Evolutionary conservation across 2,113 vertebrate species (phyloP).

Genomic region (Globicephala melas): DNA sequence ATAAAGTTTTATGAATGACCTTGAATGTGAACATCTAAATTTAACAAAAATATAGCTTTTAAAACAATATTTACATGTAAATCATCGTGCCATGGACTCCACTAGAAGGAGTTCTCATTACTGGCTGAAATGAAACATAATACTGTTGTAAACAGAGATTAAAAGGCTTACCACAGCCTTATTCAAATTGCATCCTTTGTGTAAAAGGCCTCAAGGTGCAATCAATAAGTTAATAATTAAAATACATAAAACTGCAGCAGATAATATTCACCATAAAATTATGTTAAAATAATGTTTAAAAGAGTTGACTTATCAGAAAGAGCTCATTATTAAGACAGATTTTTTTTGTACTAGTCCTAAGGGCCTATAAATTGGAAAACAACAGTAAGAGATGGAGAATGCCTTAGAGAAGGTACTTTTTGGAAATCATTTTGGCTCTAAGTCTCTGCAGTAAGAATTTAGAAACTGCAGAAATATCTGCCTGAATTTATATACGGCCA

Average conservation of each 20-base stretch:
- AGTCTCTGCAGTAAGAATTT: neutral
- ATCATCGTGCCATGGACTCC: neutral
- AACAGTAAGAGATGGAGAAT: neutral
- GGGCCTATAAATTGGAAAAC: neutral
- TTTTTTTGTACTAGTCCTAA: neutral
- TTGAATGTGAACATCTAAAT: neutral
- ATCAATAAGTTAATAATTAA: constrained; percentile 64
- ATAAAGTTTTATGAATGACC: neutral
- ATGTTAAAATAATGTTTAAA: constrained; percentile 54
- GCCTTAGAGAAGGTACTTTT: neutral
- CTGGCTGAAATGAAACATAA: constrained; percentile 7
- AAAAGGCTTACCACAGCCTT: constrained; percentile 24
- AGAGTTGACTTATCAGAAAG: constrained; percentile 24
- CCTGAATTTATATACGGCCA: neutral
- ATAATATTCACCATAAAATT: constrained; percentile 46
- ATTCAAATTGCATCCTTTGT: constrained; percentile 40
- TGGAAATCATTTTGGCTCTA: neutral
- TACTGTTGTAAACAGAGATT: constrained; percentile 35
- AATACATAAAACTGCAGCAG: constrained; percentile 43
- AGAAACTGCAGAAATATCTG: neutral
- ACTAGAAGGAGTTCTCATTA: neutral
- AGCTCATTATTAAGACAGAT: constrained; percentile 1
- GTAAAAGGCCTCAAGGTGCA: constrained; percentile 50
- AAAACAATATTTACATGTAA: constrained; percentile 16
- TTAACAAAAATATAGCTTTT: constrained; percentile 4